phyloP scores from a whole-genome alignment of 2,888 invertebrate species.

The Augochlorella aurata region DNA sequence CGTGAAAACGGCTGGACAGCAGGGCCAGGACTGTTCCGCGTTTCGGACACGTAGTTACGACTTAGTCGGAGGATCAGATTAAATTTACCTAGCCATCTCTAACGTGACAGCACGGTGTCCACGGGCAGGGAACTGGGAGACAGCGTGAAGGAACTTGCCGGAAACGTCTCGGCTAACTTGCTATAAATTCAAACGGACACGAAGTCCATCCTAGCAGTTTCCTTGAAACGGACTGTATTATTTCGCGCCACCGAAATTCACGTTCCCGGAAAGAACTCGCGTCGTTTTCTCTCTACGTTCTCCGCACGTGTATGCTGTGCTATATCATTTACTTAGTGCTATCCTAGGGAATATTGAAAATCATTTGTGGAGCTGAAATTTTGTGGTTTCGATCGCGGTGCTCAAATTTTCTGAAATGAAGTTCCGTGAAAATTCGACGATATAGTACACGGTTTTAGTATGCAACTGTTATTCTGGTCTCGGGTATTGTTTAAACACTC shows the following conservation, averaged over 20 bases:
- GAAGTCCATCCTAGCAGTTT: constrained; percentile 42
- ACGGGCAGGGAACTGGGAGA: constrained; percentile 31
- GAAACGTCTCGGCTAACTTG: constrained; percentile 73
- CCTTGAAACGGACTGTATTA: constrained; percentile 49
- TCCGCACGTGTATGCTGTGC: too few species aligned
- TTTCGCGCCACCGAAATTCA: constrained; percentile 48
- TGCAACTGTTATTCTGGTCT: too few species aligned
- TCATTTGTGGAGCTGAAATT: too few species aligned
- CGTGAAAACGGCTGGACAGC: constrained; percentile 32
- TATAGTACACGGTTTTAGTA: too few species aligned
- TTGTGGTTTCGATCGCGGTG: too few species aligned
- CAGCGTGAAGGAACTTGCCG: constrained; percentile 66
- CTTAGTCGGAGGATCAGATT: constrained; percentile 69
- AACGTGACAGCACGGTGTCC: constrained; percentile 46
- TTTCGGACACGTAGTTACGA: constrained; percentile 73
- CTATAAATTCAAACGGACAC: constrained; percentile 70
- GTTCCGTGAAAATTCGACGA: too few species aligned
- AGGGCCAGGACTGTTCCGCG: constrained; percentile 52
- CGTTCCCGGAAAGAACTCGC: background rate
- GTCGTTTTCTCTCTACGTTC: too few species aligned
- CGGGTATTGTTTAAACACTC: too few species aligned
- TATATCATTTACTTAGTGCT: too few species aligned
- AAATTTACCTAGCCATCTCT: constrained; percentile 70
- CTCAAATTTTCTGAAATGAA: too few species aligned
- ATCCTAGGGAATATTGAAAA: too few species aligned